Conservation (phyloP, 2,888 invertebrate species). For the Parascotia fuliginaria region DNA sequence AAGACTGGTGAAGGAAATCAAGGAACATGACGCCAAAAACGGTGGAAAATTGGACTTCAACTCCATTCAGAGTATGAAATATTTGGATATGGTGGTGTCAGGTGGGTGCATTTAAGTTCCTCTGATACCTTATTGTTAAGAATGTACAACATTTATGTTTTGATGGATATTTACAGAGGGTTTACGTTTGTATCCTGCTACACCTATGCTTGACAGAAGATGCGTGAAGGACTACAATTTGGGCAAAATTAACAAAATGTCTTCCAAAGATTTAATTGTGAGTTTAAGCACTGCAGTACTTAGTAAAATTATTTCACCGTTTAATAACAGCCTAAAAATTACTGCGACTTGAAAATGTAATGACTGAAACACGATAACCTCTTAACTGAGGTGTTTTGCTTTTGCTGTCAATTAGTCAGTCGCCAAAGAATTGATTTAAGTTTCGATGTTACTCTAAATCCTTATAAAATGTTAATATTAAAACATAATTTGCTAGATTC, state of each 20-base stretch:
- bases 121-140: too few relatives aligned
- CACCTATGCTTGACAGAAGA: conserved; percentile 65
- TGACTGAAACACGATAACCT: too few relatives aligned
- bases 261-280: conserved; percentile 53
- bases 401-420: too few relatives aligned
- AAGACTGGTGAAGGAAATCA: conserved; percentile 81
- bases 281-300: too few relatives aligned
- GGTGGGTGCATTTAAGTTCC: conserved; percentile 50
- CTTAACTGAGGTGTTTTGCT: too few relatives aligned
- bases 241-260: conserved; percentile 50
- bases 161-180: conserved; percentile 51
- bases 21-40: conserved; percentile 64
- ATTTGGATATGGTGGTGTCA: conserved; percentile 87
- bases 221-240: conserved; percentile 79
- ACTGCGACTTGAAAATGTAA: too few relatives aligned
- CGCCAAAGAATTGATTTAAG: too few relatives aligned
- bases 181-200: conserved; percentile 75
- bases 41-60: conserved; percentile 75
- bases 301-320: too few relatives aligned
- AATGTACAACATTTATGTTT: background rate
- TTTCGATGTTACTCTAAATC: too few relatives aligned
- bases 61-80: conserved; percentile 79
- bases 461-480: background rate
- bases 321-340: too few relatives aligned
- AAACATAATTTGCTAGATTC: conserved; percentile 46